These are phyloP conservation scores for Zaprionus gabonicus DNA, from an alignment of 1,140 invertebrate species.

Conservation along the genomic window DNA sequence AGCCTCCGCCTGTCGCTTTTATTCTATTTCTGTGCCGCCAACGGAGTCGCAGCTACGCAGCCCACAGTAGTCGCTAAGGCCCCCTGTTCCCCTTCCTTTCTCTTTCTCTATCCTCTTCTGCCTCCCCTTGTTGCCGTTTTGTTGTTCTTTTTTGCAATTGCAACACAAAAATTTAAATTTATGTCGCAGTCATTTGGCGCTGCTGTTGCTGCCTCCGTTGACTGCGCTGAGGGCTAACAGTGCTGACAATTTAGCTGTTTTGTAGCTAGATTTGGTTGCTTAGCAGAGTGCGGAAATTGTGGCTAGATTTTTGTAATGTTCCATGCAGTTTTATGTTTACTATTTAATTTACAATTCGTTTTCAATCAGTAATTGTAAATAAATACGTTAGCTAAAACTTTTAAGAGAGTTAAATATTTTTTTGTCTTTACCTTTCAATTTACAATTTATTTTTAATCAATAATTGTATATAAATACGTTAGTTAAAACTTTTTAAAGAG, in stretches of 20 bases:
- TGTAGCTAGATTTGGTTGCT: neutral
- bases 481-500: no score
- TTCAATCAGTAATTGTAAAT: no score
- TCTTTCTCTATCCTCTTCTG: neutral
- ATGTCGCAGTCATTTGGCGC: constrained; percentile 55
- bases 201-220: constrained; percentile 44
- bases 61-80: constrained; percentile 57
- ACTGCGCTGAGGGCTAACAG: neutral
- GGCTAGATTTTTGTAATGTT: no score
- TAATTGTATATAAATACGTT: no score
- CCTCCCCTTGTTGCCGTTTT: constrained; percentile 5
- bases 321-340: no score
- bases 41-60: constrained; percentile 61
- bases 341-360: no score
- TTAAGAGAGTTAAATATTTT: no score
- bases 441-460: no score
- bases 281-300: no score
- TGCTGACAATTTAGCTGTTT: neutral
- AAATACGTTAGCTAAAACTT: no score
- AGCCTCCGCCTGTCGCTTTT: constrained; percentile 69
- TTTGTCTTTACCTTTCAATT: no score
- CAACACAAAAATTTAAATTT: constrained; percentile 79
- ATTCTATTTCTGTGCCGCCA: constrained; percentile 79
- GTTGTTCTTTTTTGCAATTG: constrained; percentile 60
- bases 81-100: neutral